Conservation (phyloP, 2,797 vertebrate species). For the Syndactyla subalaris region DNA sequence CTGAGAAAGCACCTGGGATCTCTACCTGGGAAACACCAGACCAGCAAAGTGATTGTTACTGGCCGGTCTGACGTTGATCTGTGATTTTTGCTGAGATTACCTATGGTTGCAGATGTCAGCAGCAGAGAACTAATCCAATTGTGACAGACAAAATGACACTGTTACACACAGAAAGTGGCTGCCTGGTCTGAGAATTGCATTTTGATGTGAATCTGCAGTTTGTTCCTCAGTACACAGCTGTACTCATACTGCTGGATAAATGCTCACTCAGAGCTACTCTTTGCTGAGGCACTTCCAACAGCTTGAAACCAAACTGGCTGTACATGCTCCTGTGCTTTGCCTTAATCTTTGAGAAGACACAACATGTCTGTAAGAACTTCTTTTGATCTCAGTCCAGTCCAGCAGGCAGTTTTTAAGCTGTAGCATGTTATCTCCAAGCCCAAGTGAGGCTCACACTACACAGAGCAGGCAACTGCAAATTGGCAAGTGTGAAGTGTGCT, state of each 20-base stretch:
- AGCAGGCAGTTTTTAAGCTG: neutral
- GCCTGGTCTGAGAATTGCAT: neutral
- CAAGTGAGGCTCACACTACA: neutral
- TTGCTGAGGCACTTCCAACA: neutral
- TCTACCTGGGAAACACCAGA: neutral
- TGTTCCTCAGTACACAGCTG: neutral
- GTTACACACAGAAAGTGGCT: neutral
- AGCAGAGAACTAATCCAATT: neutral
- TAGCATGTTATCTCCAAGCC: neutral
- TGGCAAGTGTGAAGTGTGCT: neutral
- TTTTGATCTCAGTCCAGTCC: neutral
- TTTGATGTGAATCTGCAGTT: neutral
- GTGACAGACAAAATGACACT: neutral
- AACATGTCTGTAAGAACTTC: neutral
- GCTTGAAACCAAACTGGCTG: neutral
- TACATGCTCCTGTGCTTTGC: neutral
- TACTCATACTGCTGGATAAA: neutral
- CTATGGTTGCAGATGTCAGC: neutral
- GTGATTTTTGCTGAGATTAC: neutral
- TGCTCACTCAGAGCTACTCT: neutral
- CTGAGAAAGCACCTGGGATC: neutral
- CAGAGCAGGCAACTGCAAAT: neutral
- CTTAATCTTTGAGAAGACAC: neutral
- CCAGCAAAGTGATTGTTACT: neutral
- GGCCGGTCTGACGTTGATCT: neutral